Evolutionary conservation across 2,888 invertebrate species (phyloP), one percentile per base, ranked within the genome.

Genomic region (Watsonalla cultraria): DNA sequence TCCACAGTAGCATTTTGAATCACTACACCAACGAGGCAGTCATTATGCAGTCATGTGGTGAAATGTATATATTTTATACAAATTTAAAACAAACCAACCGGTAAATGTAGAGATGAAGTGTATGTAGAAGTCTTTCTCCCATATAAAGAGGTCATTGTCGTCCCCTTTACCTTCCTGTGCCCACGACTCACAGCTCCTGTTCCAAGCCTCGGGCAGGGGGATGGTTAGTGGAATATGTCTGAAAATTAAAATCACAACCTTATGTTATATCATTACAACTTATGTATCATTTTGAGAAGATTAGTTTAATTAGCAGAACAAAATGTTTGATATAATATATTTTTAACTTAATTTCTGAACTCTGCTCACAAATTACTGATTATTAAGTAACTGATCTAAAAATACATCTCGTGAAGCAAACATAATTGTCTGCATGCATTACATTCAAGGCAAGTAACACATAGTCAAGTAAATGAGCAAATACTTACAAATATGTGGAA

Each of bases 111-210:
- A 86, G 0, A 91, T 65, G 55, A 92, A 92, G 57, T 91, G 92
- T 53, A 92, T 83, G 65, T 93, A 93, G 61, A 93, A 93, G 8
- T 92, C 92, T 57, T 92, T 92, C 64, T 93, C 93, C 82, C 92
- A 90, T 39, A 92, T 84, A 56, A 92, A 89, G 0, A 91, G 75
- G 34, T 88, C 84, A 5, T 62, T 69, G 11, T 82, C 76, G 11
- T 84, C 82, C 0, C 54, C 65, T 14, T 62, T 78, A 15, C 71
- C 67, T 6, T 75, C 76, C 0, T 67, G 74, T 0, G 61, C 62
- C 87, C 86, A 89, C 0, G 74, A 77, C 47, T 60, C 57, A 52
- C 86, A 83, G 45, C 64, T 68, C n/a, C 52, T 55, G 49, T 52
- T 62, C 76, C 80, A 83, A 0, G 63, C 55, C 0, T 70, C 75